phyloP scores from a whole-genome alignment of 2,797 vertebrate genomes.

The Philypnodon macrostomus region DNA sequence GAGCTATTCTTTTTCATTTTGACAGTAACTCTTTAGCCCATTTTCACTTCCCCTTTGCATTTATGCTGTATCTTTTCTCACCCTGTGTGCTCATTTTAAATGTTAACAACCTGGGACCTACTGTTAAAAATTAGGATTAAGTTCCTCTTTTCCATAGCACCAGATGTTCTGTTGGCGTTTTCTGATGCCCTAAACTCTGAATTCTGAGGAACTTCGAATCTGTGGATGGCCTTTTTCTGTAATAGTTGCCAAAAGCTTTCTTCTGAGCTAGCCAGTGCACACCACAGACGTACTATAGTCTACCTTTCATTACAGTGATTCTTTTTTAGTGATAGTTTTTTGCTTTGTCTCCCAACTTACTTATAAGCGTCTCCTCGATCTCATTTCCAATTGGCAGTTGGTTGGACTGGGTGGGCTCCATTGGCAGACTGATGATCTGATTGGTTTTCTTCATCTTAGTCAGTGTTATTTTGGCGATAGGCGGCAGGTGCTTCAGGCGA shows the following conservation, averaged over 20 bases:
- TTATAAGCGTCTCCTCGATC: conserved; percentile 82
- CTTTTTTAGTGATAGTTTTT: neutral
- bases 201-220: conserved; percentile 42
- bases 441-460: conserved; percentile 83
- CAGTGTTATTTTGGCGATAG: conserved; percentile 88
- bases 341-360: conserved; percentile 71
- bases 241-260: conserved; percentile 51
- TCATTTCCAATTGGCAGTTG: conserved; percentile 83
- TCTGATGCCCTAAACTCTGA: conserved; percentile 30
- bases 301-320: neutral
- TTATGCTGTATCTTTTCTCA: conserved; percentile 9
- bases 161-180: conserved; percentile 48
- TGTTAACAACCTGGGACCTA: too few relatives aligned
- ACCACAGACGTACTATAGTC: neutral
- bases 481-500: conserved; percentile 88
- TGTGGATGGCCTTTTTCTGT: conserved; percentile 37
- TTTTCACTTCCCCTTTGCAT: conserved; percentile 6
- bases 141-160: conserved; percentile 23
- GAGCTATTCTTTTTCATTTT: conserved; percentile 14
- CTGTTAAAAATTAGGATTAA: too few relatives aligned
- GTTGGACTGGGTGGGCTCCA: conserved; percentile 78
- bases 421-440: conserved; percentile 77
- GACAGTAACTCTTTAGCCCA: conserved; percentile 2
- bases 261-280: conserved; percentile 9
- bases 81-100: conserved; percentile 29